Percentiles rank a stretch among this genome's conserved stretches.
Evolutionary conservation across 2,888 invertebrate species (phyloP).

Genomic region (Eupelmus urozonus): DNA sequence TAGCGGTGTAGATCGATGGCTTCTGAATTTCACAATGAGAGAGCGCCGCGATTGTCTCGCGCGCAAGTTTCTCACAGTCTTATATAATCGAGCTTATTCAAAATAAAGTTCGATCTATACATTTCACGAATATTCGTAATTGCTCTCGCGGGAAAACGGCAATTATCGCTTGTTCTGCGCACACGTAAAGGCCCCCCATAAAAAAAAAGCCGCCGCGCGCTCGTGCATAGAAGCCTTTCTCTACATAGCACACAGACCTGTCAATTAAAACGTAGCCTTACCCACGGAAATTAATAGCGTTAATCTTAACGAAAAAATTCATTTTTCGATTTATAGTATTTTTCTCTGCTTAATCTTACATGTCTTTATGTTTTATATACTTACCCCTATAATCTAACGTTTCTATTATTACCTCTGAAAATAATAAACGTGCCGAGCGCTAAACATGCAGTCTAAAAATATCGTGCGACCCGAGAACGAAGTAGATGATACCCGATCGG

Average conservation of each 20-base stretch:
- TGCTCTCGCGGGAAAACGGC: conserved; percentile 20
- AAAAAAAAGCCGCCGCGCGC: too few relatives aligned
- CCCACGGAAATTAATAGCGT: not conserved
- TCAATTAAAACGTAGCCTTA: conserved; percentile 23
- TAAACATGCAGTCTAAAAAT: too few relatives aligned
- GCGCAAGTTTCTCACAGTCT: not conserved
- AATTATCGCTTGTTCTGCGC: conserved; percentile 13
- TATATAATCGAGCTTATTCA: conserved; percentile 17
- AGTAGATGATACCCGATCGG: too few relatives aligned
- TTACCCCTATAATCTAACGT: not conserved
- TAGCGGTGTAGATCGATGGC: too few relatives aligned
- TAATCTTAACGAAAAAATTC: not conserved
- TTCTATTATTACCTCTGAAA: not conserved
- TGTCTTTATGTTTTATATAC: too few relatives aligned
- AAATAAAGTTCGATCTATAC: too few relatives aligned
- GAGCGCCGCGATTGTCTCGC: not conserved
- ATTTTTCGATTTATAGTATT: too few relatives aligned
- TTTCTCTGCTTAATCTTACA: too few relatives aligned
- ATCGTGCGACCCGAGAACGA: too few relatives aligned
- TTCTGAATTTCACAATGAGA: conserved; percentile 8
- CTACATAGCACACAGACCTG: conserved; percentile 3
- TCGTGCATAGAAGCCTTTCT: conserved; percentile 1
- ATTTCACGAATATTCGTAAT: conserved; percentile 23
- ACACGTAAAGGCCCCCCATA: too few relatives aligned
- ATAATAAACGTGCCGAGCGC: not conserved